These are phyloP conservation scores for Syrmaticus mikado DNA, from an alignment of 2,113 vertebrate species.

Conservation along the genomic window DNA sequence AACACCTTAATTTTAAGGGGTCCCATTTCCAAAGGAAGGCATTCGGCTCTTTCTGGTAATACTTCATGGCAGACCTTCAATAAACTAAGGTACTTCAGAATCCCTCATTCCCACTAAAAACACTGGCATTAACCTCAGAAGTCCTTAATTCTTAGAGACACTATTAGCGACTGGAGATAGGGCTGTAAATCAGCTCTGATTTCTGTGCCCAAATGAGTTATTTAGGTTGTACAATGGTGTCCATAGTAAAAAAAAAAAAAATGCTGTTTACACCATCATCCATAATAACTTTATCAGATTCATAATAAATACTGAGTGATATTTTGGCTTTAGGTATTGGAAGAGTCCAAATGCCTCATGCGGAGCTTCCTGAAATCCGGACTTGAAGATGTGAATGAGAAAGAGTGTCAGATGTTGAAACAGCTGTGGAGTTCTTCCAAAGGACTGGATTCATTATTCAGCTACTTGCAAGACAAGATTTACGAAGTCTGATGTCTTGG, in stretches of 20 bases:
- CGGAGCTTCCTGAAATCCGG: constrained; percentile 91
- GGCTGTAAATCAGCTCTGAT: not conserved
- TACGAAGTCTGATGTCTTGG: constrained; percentile 86
- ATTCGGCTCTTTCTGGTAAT: not conserved
- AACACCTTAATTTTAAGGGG: not conserved
- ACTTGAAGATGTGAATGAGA: constrained; percentile 94
- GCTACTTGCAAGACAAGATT: constrained; percentile 93
- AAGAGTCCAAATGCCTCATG: constrained; percentile 95
- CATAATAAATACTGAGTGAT: not conserved
- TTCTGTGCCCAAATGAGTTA: not conserved
- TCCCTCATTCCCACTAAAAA: constrained; percentile 1
- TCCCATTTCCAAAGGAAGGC: not conserved
- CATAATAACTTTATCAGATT: not conserved
- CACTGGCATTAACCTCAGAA: not conserved
- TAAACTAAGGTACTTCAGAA: not conserved
- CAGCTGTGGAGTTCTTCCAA: constrained; percentile 97
- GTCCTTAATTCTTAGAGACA: not conserved
- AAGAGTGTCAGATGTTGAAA: constrained; percentile 95
- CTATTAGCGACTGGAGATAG: not conserved
- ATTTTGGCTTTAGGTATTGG: constrained; percentile 85
- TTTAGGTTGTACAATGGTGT: not conserved
- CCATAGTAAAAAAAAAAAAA: not conserved
- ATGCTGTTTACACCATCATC: rapidly evolving
- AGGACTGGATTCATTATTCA: constrained; percentile 95
- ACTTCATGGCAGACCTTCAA: not conserved